These are phyloP conservation scores for Copsychus sechellarum DNA, from an alignment of 2,113 vertebrate genomes.

Conservation along the genomic window DNA sequence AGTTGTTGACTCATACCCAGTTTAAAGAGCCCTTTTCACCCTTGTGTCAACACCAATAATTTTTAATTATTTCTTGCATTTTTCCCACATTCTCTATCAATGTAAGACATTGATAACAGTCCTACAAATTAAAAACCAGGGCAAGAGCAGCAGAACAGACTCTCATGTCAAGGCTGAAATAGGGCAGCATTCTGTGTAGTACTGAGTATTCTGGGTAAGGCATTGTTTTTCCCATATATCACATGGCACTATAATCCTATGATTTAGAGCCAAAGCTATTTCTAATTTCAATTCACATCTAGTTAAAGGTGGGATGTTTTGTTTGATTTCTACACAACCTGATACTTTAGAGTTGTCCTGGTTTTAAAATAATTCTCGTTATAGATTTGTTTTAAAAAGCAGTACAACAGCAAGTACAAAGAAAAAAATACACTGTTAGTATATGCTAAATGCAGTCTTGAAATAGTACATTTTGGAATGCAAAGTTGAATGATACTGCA, in stretches of 20 bases:
- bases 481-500: background rate
- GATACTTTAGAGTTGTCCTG: background rate
- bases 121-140: background rate
- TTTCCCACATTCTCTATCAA: background rate
- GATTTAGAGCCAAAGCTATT: background rate
- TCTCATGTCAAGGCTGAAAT: background rate
- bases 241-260: background rate
- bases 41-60: background rate
- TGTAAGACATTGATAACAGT: background rate
- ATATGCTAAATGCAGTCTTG: background rate
- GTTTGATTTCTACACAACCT: background rate
- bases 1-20: background rate
- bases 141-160: background rate
- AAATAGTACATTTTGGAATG: background rate
- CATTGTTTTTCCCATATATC: background rate
- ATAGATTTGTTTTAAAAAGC: background rate
- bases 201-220: background rate
- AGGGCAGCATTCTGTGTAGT: background rate
- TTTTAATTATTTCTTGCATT: background rate
- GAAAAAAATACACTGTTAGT: background rate
- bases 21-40: background rate
- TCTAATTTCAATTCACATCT: background rate
- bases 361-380: background rate
- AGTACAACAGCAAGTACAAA: background rate
- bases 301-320: background rate